Evolutionary conservation across 1,140 invertebrate genomes (phyloP).

Genomic region (Cataglyphis hispanica): DNA sequence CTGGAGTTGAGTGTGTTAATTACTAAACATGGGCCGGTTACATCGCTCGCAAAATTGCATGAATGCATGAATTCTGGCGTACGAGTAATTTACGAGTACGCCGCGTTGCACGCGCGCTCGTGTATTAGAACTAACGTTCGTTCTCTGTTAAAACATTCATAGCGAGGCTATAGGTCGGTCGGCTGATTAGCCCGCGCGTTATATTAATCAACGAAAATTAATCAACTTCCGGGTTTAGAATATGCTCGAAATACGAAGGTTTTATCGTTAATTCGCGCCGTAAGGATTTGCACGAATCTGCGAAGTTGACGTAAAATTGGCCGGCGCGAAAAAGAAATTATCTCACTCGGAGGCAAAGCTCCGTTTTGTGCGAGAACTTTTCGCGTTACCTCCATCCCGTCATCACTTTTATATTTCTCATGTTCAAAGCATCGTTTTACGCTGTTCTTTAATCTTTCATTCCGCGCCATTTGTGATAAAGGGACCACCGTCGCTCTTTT

Average conservation of each 20-base stretch:
- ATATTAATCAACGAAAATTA: constrained; percentile 65
- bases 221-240: constrained; percentile 60
- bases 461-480: constrained; percentile 84
- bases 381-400: constrained; percentile 29
- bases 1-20: constrained; percentile 50
- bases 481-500: constrained; percentile 74
- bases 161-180: constrained; percentile 26
- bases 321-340: not conserved
- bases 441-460: constrained; percentile 85
- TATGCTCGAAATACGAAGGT: constrained; percentile 32
- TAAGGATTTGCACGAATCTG: not conserved
- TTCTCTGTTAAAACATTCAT: constrained; percentile 71
- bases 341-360: not conserved
- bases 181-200: constrained; percentile 61
- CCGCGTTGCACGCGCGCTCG: constrained; percentile 12
- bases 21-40: constrained; percentile 56
- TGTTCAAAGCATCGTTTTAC: constrained; percentile 46
- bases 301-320: not conserved
- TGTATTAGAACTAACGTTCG: constrained; percentile 64
- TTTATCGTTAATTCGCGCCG: constrained; percentile 19
- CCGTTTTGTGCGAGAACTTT: constrained; percentile 11
- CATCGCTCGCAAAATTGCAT: constrained; percentile 60
- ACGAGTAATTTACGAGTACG: constrained; percentile 60
- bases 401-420: constrained; percentile 42
- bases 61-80: constrained; percentile 55